A percentile compares a stretch with the other conserved stretches of the same genome.
These are phyloP conservation scores for Dryomyza anilis DNA, from an alignment of 2,888 invertebrate species.

Conservation along the genomic window DNA sequence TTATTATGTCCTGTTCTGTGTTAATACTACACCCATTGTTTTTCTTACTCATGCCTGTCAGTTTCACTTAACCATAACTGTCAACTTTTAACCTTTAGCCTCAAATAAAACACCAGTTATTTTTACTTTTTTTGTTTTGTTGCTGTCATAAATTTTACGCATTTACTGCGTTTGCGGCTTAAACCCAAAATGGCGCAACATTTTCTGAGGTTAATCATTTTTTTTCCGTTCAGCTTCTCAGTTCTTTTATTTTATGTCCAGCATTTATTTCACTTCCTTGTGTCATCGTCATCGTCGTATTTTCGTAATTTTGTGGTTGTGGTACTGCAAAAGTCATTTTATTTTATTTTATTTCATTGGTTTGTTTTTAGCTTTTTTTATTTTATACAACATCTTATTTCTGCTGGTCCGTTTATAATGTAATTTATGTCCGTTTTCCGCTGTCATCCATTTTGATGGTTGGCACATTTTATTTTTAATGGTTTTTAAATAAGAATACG, in stretches of 20 bases:
- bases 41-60: background rate
- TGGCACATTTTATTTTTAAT: background rate
- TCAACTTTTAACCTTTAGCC: slow-evolving; percentile 25
- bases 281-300: background rate
- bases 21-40: slow-evolving; percentile 3
- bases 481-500: background rate
- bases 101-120: background rate
- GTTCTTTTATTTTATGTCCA: slow-evolving; percentile 32
- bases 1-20: too few species aligned
- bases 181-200: slow-evolving; percentile 16
- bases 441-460: slow-evolving; percentile 1
- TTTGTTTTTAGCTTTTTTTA: background rate
- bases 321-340: background rate
- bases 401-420: background rate
- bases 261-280: slow-evolving; percentile 32
- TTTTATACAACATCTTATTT: background rate
- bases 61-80: slow-evolving; percentile 19
- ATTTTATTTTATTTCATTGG: background rate
- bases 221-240: slow-evolving; percentile 35
- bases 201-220: slow-evolving; percentile 30
- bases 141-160: slow-evolving; percentile 27
- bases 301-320: background rate
- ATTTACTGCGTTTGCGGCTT: slow-evolving; percentile 10
- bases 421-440: background rate
- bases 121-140: too few species aligned